These are phyloP conservation scores for Trachelus iudaicus DNA, from an alignment of 2,888 invertebrate genomes.

Conservation along the genomic window DNA sequence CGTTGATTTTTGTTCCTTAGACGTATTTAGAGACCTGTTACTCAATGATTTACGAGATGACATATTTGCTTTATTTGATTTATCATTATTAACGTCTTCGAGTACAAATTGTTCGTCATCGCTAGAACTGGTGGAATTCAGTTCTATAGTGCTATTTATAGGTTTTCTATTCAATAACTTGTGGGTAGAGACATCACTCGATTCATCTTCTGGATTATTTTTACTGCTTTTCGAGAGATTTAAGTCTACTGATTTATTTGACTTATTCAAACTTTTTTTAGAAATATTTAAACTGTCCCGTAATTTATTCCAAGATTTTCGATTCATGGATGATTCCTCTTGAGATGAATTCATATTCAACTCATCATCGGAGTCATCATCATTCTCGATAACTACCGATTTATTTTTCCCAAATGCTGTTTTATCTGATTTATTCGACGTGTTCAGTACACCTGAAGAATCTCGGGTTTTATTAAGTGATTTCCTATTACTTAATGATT, in stretches of 20 bases:
- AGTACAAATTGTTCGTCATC: neutral
- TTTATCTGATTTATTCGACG: neutral
- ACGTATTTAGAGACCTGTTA: neutral
- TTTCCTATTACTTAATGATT: conserved; percentile 13
- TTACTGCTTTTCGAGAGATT: neutral
- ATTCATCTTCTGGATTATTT: neutral
- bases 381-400: neutral
- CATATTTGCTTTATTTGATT: neutral
- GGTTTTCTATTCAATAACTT: neutral
- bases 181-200: neutral
- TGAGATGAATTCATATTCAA: neutral
- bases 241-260: neutral
- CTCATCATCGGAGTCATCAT: neutral
- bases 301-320: neutral
- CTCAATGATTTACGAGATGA: neutral
- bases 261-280: neutral
- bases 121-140: neutral
- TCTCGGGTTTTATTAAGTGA: conserved; percentile 17
- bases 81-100: neutral
- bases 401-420: conserved; percentile 3
- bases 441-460: neutral
- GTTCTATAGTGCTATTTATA: neutral
- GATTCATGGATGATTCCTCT: neutral
- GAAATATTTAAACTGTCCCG: neutral
- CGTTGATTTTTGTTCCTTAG: neutral